Evolutionary conservation across 2,888 invertebrate genomes (phyloP).

Genomic region (Tiliacea aurago): DNA sequence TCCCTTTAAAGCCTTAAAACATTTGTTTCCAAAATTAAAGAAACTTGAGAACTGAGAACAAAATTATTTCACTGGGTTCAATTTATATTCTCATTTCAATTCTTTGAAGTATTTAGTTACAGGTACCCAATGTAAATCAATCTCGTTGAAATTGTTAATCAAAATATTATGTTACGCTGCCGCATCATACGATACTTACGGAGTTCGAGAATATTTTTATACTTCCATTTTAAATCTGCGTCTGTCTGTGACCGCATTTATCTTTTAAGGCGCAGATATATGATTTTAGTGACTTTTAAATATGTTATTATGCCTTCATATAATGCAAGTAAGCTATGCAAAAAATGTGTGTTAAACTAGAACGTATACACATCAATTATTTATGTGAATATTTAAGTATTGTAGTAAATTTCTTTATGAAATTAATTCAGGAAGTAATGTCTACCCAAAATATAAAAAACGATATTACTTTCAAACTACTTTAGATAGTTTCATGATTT

Average conservation of each 20-base stretch:
- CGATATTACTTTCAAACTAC: too few relatives aligned
- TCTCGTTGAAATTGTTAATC: constrained; percentile 45
- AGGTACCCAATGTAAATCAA: constrained; percentile 48
- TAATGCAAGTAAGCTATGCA: too few relatives aligned
- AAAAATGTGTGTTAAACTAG: too few relatives aligned
- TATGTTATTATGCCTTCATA: too few relatives aligned
- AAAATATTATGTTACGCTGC: constrained; percentile 50
- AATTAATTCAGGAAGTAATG: too few relatives aligned
- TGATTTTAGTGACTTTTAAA: too few relatives aligned
- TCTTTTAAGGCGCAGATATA: too few relatives aligned
- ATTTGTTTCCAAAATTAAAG: constrained; percentile 25
- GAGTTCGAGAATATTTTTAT: constrained; percentile 10
- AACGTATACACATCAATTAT: too few relatives aligned
- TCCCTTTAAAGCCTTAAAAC: neutral
- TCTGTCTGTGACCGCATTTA: neutral
- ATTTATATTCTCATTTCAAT: constrained; percentile 37
- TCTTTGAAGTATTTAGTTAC: constrained; percentile 43
- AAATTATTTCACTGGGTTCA: constrained; percentile 21
- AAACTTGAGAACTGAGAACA: constrained; percentile 2
- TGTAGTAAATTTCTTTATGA: too few relatives aligned
- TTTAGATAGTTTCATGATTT: too few relatives aligned
- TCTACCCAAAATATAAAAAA: too few relatives aligned
- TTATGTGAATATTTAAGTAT: too few relatives aligned
- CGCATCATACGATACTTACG: constrained; percentile 30
- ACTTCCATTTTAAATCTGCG: constrained; percentile 9